phyloP scores from a whole-genome alignment of 2,888 invertebrate genomes.

The Leptopilina drosophilae region DNA sequence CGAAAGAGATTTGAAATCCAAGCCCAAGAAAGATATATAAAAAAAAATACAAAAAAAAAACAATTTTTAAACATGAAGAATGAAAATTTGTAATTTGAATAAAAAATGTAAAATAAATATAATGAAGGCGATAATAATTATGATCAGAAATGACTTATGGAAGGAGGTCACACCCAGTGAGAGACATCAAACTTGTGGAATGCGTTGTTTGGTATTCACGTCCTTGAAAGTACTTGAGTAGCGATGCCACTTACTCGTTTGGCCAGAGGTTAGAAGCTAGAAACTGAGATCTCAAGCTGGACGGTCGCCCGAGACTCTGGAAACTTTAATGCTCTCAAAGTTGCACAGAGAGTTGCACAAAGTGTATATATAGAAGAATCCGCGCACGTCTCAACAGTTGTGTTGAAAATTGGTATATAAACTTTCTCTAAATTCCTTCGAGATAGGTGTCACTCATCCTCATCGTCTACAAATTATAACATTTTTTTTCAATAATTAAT shows the following conservation, averaged over 20 bases:
- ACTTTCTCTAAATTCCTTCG: no score
- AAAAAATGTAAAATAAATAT: neutral
- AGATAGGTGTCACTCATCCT: no score
- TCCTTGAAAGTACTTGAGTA: constrained; percentile 54
- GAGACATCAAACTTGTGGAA: constrained; percentile 58
- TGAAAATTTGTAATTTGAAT: no score
- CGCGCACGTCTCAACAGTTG: neutral
- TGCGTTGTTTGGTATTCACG: constrained; percentile 59
- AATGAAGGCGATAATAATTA: neutral
- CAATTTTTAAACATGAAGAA: no score
- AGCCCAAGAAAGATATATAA: no score
- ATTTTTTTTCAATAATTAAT: no score
- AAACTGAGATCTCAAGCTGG: constrained; percentile 29
- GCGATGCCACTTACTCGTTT: constrained; percentile 39
- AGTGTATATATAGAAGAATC: neutral
- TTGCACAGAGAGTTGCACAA: neutral
- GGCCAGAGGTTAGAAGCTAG: constrained; percentile 31
- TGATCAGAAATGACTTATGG: constrained; percentile 55
- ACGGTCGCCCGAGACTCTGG: neutral
- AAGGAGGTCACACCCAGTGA: constrained; percentile 58
- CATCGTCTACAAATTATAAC: no score
- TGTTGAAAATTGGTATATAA: neutral
- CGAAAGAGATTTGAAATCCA: no score
- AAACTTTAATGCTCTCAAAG: constrained; percentile 17
- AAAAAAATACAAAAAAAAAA: no score